These are phyloP conservation scores for Ianthella basta DNA, from an alignment of 37 sponge, comb jelly and placozoan genomes.

Conservation along the genomic window DNA sequence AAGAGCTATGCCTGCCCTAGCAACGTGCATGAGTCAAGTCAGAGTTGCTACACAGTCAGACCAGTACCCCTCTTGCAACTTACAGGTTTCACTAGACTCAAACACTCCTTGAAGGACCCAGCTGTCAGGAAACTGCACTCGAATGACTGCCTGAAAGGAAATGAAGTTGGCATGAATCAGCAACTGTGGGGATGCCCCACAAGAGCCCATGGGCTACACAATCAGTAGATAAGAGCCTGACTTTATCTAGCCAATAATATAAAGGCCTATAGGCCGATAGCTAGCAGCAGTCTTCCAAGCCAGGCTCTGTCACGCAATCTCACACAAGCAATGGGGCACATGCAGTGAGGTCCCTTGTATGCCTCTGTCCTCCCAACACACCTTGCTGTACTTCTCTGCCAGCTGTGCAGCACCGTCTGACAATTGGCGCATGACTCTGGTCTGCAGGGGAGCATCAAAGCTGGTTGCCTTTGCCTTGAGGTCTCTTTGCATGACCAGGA, in stretches of 20 bases:
- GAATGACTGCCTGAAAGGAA: slow-evolving; percentile 42
- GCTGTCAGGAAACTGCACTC: slow-evolving; percentile 65
- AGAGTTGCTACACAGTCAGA: no score
- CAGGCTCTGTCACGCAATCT: no score
- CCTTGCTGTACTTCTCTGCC: slow-evolving; percentile 43
- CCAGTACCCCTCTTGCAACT: background rate
- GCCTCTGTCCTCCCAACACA: background rate
- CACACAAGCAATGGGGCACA: no score
- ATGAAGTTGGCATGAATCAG: no score
- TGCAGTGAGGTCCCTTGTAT: no score
- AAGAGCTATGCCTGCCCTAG: no score
- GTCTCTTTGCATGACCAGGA: slow-evolving; percentile 50
- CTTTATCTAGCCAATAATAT: no score
- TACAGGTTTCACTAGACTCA: slow-evolving; percentile 64
- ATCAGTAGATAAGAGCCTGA: background rate
- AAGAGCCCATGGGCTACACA: background rate
- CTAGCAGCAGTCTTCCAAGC: no score
- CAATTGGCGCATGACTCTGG: slow-evolving; percentile 41
- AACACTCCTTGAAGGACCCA: slow-evolving; percentile 75
- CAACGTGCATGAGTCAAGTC: no score
- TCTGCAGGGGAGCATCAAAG: slow-evolving; percentile 52
- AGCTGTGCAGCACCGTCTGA: background rate
- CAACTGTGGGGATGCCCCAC: background rate
- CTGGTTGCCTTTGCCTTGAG: slow-evolving; percentile 38
- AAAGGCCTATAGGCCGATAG: no score